Evolutionary conservation across 1,140 invertebrate species (phyloP), one percentile per base, ranked within the genome.

Genomic region (Drosophila repleta): DNA sequence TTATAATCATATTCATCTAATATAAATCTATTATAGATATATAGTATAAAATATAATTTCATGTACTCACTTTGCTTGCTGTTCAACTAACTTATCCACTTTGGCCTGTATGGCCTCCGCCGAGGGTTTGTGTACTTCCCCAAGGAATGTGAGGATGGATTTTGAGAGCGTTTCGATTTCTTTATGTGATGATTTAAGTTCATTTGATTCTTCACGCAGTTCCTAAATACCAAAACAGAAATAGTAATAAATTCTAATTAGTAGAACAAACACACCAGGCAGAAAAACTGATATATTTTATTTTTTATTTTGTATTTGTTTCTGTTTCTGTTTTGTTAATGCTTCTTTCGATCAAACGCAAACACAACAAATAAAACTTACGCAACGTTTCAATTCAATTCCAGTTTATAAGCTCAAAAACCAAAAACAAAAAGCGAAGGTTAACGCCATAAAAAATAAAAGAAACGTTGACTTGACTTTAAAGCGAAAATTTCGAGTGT

Each of bases 171-270:
- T 80, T 53, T 92, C 74, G 58, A 95, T 92, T 74, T 94, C 93
- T 70, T 94, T 93, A 80, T 94, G 91, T 85, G 92, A 92, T 72
- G 92, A 85, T 90, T 92, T 91, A 85, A 91, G 67, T 92, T 92
- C 79, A 88, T 94, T 93, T 51, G 94, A 94, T 91, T 96, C 95
- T 39, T 92, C 85, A 73, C 93, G 92, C 63, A 96, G 82, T 79
- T 94, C 94, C 95, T 95, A 76, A 37, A 26, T 7, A 8, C 2
- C 10, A 15, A 17, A 17, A 43, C 8, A 41, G 10, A 61, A 55
- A 61, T 88, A 89, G 61, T 6, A 75, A 64, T 68, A 76, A 57
- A 45, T 17, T 17, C 8, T 41, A 39, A 55, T 57, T 37, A 53
- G 32, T n/a, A n/a, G 18, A 53, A 10, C 7, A 11, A 26, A 26